Conservation (phyloP, 1,140 invertebrate species). For the Leptinotarsa undecemlineata region DNA sequence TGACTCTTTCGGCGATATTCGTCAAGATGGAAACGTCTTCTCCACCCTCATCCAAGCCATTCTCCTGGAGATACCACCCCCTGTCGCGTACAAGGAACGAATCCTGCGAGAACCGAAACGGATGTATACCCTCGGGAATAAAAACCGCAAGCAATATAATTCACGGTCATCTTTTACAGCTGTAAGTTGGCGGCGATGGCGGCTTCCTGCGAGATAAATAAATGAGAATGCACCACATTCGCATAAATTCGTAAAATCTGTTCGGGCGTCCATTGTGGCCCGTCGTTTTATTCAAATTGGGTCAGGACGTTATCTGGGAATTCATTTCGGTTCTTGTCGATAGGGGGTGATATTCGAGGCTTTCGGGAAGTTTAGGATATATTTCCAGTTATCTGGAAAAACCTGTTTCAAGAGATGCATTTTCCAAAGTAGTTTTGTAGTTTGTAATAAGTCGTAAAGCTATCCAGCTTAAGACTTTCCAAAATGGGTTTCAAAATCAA, state of each 20-base stretch:
- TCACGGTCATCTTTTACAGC: background rate
- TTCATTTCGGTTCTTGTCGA: background rate
- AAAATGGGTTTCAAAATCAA: too few species aligned
- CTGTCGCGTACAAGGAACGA: background rate
- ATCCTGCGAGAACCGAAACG: background rate
- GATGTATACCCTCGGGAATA: background rate
- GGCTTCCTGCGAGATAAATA: constrained; percentile 2
- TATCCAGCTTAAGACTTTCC: too few species aligned
- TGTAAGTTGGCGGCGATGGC: background rate
- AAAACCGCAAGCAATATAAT: constrained; percentile 3
- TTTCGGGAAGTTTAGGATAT: too few species aligned
- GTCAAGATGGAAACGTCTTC: background rate
- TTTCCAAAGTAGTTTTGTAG: too few species aligned
- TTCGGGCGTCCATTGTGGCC: background rate
- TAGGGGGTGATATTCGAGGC: too few species aligned
- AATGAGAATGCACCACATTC: background rate
- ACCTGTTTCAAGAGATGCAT: too few species aligned
- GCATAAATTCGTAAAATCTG: constrained; percentile 1
- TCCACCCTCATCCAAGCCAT: background rate
- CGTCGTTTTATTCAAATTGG: background rate
- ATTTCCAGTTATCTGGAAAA: too few species aligned
- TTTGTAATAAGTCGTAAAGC: too few species aligned
- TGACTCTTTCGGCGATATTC: too few species aligned
- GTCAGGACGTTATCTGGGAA: background rate
- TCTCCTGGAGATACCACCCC: background rate